A percentile compares a stretch with the other conserved stretches of the same genome.
Evolutionary conservation across 2,888 invertebrate species (phyloP).

Genomic region (Notocelia uddmanniana): DNA sequence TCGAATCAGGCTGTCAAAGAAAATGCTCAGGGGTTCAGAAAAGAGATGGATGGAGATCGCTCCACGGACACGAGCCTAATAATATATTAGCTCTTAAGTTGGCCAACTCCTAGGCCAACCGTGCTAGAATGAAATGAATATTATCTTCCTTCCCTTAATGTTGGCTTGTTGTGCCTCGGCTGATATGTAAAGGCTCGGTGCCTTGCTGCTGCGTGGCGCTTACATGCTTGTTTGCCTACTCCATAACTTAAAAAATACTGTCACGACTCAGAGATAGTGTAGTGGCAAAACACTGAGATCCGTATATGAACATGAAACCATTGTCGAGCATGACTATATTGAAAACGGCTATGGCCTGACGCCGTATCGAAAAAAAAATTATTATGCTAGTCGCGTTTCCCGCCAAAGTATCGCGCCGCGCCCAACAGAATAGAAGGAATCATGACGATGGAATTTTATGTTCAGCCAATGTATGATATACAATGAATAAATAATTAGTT

Average conservation of each 20-base stretch:
- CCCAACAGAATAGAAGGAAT: conserved; percentile 82
- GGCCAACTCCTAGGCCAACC: too few species aligned
- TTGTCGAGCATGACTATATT: conserved; percentile 63
- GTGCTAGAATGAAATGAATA: too few species aligned
- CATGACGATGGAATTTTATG: conserved; percentile 80
- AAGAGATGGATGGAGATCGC: too few species aligned
- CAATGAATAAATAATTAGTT: conserved; percentile 74
- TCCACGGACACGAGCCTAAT: too few species aligned
- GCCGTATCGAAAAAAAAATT: conserved; percentile 62
- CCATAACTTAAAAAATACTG: not conserved
- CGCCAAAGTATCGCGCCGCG: conserved; percentile 80
- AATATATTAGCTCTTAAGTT: too few species aligned
- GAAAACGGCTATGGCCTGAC: conserved; percentile 60
- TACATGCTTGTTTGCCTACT: not conserved
- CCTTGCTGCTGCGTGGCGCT: too few species aligned
- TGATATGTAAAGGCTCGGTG: too few species aligned
- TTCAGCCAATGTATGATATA: conserved; percentile 69
- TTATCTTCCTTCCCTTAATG: too few species aligned
- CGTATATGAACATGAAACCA: conserved; percentile 72
- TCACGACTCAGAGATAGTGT: not conserved
- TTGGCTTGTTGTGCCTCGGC: too few species aligned
- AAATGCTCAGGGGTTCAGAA: too few species aligned
- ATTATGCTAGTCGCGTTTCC: conserved; percentile 73
- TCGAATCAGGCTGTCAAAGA: too few species aligned
- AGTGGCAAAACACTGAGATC: conserved; percentile 50